Evolutionary conservation across 1,140 invertebrate species (phyloP), one percentile per base, ranked within the genome.

Genomic region (Aphelenchoides besseyi): DNA sequence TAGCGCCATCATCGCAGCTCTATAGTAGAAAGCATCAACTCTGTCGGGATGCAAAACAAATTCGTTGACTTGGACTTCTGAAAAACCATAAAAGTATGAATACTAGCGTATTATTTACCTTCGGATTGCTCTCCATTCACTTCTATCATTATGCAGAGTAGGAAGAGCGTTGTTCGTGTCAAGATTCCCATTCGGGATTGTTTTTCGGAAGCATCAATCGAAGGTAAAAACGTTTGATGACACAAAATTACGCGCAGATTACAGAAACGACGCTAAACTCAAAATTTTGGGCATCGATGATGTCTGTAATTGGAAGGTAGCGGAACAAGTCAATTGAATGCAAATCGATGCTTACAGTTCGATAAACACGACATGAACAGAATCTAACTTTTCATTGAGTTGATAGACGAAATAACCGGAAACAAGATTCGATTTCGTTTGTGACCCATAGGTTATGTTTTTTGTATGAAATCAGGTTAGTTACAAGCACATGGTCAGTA

Each of bases 1-100:
- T 12, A 59, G 18, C 5, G 55, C 55, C 5, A 5, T 59, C 5
- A 33, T 59, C 18, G 55, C 55, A 8, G 55, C 55, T 59, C 55
- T 5, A 59, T 59, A 59, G 12, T 33, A 59, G 5, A 59, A 59
- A 18, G 55, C 5, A 18, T 59, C 55, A 23, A 59, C 5, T 33
- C 23, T 59, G 5, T 59, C 55, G 5, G 55, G 55, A 59, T 59
- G 55, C 55, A 59, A 23, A 28, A 59, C 55, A 33, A 59, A 59
- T 33, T 59, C 55, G 55, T 59, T 59, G 26, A 8, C 55, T 59
- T 5, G 18, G 12, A 33, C 5, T 5, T 8, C 5, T 59, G 23
- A 59, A 59, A 23, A 8, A 59, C 55, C 55, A 8, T 23, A 5
- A 59, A 59, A 59, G 55, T 8, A 59, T 5, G 18, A 5, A 59